phyloP scores from a whole-genome alignment of 2,797 vertebrate genomes.

The Atherinosoma microstoma region DNA sequence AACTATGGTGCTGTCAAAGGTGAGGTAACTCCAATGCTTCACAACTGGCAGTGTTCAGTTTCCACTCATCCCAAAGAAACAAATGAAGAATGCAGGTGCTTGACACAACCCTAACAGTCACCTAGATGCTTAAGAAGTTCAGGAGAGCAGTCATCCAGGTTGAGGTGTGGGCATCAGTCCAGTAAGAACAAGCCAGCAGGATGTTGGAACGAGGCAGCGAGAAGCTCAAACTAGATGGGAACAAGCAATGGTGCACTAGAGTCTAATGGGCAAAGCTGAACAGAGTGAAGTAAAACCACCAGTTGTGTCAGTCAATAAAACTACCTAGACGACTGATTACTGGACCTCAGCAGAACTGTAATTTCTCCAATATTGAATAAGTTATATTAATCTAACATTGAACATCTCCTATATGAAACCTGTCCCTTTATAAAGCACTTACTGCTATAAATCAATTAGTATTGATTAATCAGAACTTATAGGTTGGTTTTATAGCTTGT shows the following conservation, averaged over 20 bases:
- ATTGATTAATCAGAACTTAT: background rate
- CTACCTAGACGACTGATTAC: background rate
- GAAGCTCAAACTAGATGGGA: background rate
- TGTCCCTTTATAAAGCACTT: background rate
- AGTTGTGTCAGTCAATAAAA: background rate
- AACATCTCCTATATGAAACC: background rate
- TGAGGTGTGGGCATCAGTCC: background rate
- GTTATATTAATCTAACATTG: background rate
- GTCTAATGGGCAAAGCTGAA: background rate
- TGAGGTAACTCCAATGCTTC: background rate
- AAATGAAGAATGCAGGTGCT: background rate
- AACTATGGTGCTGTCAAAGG: background rate
- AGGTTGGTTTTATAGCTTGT: background rate
- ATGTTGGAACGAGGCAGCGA: background rate
- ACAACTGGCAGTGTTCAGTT: background rate
- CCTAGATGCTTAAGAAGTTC: background rate
- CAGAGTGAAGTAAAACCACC: constrained; percentile 7
- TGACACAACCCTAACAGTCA: background rate
- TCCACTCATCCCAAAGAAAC: background rate
- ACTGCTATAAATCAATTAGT: background rate
- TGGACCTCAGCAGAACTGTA: constrained; percentile 9
- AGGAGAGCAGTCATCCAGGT: background rate
- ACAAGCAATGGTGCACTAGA: background rate
- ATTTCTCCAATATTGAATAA: background rate
- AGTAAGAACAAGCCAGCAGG: background rate